Evolutionary conservation across 2,113 vertebrate species (phyloP).

Genomic region (Glaucomys volans): DNA sequence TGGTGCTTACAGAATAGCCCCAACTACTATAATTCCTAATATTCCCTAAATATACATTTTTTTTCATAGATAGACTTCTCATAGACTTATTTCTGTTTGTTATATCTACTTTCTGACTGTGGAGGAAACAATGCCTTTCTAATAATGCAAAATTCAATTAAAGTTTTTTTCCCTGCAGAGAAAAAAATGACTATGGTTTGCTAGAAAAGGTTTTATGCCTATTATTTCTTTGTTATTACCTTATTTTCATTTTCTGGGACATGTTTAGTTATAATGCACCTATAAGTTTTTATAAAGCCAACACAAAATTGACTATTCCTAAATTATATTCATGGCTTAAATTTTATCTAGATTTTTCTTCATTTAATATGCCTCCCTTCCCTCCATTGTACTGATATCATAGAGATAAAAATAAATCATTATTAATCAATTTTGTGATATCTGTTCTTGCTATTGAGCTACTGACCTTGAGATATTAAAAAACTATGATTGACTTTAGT

Average conservation of each 20-base stretch:
- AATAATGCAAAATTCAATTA: constrained; percentile 37
- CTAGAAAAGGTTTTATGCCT: not conserved
- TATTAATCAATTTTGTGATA: not conserved
- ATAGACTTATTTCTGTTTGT: too few species aligned
- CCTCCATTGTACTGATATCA: not conserved
- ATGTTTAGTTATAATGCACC: not conserved
- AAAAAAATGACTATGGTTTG: constrained; percentile 41
- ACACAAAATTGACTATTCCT: constrained; percentile 46
- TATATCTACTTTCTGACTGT: not conserved
- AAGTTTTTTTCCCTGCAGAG: not conserved
- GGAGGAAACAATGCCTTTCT: constrained; percentile 36
- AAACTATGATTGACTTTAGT: not conserved
- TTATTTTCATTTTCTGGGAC: constrained; percentile 23
- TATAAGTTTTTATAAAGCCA: not conserved
- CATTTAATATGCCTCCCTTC: not conserved
- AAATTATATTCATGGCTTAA: not conserved
- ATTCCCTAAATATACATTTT: not conserved
- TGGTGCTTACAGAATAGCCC: not conserved
- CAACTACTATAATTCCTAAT: not conserved
- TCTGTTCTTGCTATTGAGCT: not conserved
- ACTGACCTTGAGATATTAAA: not conserved
- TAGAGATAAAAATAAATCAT: not conserved
- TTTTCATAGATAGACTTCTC: too few species aligned
- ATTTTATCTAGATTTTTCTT: not conserved
- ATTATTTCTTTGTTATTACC: not conserved